Conservation (phyloP, 2,888 invertebrate species). For the Melanchra persicariae region DNA sequence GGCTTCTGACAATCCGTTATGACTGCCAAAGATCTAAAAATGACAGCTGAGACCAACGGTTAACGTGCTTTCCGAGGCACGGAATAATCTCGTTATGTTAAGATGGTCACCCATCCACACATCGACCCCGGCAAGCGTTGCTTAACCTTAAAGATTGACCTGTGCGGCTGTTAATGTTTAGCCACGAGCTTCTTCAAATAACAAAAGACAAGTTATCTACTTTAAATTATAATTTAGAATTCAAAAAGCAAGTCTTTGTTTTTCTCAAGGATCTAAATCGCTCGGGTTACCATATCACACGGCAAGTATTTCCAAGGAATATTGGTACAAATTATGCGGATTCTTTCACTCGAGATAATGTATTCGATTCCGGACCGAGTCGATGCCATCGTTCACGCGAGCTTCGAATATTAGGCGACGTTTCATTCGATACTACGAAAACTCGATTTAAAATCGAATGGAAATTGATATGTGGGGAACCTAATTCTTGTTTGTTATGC, state of each 20-base stretch:
- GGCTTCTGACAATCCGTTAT: too few relatives aligned
- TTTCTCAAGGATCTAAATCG: constrained; percentile 64
- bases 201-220: constrained; percentile 16
- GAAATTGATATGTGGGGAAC: constrained; percentile 43
- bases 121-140: too few relatives aligned
- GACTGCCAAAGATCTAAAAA: too few relatives aligned
- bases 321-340: constrained; percentile 86
- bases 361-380: constrained; percentile 82
- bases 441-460: constrained; percentile 64
- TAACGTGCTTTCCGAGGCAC: too few relatives aligned
- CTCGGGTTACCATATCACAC: constrained; percentile 65
- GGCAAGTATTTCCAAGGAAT: constrained; percentile 67
- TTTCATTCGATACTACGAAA: constrained; percentile 70
- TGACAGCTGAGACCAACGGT: too few relatives aligned
- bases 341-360: constrained; percentile 84
- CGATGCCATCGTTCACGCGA: constrained; percentile 89
- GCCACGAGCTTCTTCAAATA: constrained; percentile 20
- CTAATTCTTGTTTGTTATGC: constrained; percentile 37
- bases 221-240: constrained; percentile 39
- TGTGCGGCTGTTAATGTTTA: too few relatives aligned
- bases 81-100: too few relatives aligned
- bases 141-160: too few relatives aligned
- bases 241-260: constrained; percentile 55
- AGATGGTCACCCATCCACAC: too few relatives aligned
- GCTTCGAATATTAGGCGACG: constrained; percentile 79